Base-by-base conservation (phyloP, 2,797 vertebrate species). In the Podarcis siculus region DNA sequence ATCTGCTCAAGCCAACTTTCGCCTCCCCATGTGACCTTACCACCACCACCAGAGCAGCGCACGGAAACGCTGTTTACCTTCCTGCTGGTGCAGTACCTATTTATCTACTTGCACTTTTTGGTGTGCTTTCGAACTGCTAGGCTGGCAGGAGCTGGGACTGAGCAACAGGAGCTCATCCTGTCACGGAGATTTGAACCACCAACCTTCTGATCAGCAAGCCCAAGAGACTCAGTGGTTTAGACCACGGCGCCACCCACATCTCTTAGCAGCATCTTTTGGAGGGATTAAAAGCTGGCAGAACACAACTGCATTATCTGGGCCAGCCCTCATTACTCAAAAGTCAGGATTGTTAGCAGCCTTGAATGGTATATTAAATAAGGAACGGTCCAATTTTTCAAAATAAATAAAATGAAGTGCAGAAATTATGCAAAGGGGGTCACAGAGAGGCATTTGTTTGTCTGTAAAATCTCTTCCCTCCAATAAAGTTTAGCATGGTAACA, bases 31-130 rank as follows among this genome's bases (percentile, higher is more conserved):
- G 42, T 42, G 42, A 42, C 42, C 42, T 42, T 9, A 42, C 8
- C 42, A 42, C 42, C 42, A 42, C 42, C 42, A 42, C 42, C 42
- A 42, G 42, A 42, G 42, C 42, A 42, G 42, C 8, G 8, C 42
- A 42, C 8, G 8, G 8, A 42, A 42, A 42, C 42, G 0, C 42
- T 9, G 42, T 42, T 45, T 45, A 3, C 45, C 45, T 45, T 45
- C 45, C 45, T 0, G 10, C 45, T 0, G 2, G 2, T 0, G 45
- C 2, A 0, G 10, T 45, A 12, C 45, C 45, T 45, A 45, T 27
- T 37, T 12, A 45, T 45, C 45, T 45, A 45, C 45, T 45, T 45
- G 45, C 9, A 12, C 45, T 42, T 42, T 42, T 42, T 45, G 45
- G 10, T 10, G 0, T 45, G 45, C 45, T 45, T 45, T 45, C 10